These are phyloP conservation scores for Eriosoma lanigerum DNA, from an alignment of 1,140 invertebrate genomes.

Conservation along the genomic window DNA sequence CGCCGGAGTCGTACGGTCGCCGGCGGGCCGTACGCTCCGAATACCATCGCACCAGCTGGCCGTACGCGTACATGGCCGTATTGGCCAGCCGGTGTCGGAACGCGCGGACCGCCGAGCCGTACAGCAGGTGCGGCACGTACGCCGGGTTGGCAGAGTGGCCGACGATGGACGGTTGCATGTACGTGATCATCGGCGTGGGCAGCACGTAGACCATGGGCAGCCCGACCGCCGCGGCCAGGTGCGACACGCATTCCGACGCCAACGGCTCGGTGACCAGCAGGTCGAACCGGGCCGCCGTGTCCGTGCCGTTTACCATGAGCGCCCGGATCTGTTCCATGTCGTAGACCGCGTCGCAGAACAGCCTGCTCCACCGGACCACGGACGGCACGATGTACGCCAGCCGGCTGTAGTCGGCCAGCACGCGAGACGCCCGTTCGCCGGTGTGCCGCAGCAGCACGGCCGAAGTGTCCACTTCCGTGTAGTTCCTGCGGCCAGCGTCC, in stretches of 20 bases:
- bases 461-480: constrained; percentile 59
- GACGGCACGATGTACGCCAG: constrained; percentile 22
- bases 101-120: constrained; percentile 44
- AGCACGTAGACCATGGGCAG: constrained; percentile 63
- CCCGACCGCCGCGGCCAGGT: constrained; percentile 60
- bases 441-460: not conserved
- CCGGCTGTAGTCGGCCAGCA: constrained; percentile 29
- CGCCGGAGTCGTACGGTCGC: not conserved
- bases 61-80: constrained; percentile 47
- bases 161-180: constrained; percentile 57
- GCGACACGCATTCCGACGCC: constrained; percentile 52
- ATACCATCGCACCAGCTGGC: constrained; percentile 15
- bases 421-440: not conserved
- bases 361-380: constrained; percentile 33
- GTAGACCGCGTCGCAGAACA: constrained; percentile 38
- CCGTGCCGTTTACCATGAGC: constrained; percentile 34
- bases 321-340: constrained; percentile 27
- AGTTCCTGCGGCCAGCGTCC: constrained; percentile 61
- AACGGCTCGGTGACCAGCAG: constrained; percentile 53
- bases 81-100: constrained; percentile 52
- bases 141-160: constrained; percentile 53
- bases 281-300: constrained; percentile 52
- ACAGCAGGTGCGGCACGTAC: constrained; percentile 53
- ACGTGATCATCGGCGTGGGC: constrained; percentile 64
- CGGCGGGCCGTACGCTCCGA: not conserved